phyloP scores from a whole-genome alignment of 2,888 invertebrate species.

The Ophioninae sp. region DNA sequence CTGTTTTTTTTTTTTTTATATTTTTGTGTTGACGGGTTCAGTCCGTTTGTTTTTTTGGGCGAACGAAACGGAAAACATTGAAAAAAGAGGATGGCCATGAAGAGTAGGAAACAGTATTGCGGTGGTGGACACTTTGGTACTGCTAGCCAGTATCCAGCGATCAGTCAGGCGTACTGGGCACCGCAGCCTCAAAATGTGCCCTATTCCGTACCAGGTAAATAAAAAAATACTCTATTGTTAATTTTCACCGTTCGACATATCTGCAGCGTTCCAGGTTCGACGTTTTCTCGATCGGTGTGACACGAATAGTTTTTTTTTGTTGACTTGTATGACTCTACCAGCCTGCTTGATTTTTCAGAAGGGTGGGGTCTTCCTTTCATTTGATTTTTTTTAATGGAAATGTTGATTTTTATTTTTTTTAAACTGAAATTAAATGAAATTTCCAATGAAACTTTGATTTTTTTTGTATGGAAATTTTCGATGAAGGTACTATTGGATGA shows the following conservation, averaged over 20 bases:
- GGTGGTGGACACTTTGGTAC: constrained; percentile 74
- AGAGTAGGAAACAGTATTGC: constrained; percentile 77
- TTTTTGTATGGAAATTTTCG: no score
- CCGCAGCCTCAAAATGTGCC: constrained; percentile 90
- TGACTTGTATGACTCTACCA: background rate
- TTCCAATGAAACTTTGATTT: no score
- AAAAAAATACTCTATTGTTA: constrained; percentile 1
- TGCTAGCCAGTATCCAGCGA: constrained; percentile 86
- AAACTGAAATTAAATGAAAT: no score
- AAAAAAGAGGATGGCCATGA: constrained; percentile 77
- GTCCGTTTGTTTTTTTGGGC: background rate
- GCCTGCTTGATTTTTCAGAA: no score
- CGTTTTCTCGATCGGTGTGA: background rate
- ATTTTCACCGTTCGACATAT: background rate
- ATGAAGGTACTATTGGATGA: no score
- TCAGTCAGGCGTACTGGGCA: constrained; percentile 92
- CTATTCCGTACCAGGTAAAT: constrained; percentile 91
- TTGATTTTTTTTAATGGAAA: no score
- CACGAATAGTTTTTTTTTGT: background rate
- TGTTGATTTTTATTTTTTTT: no score
- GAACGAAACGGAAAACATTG: constrained; percentile 4
- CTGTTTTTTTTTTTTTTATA: background rate
- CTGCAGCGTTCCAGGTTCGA: background rate
- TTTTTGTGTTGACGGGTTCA: background rate
- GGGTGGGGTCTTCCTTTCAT: no score